These are phyloP conservation scores for Zeus faber DNA, from an alignment of 2,113 vertebrate species.

Conservation along the genomic window DNA sequence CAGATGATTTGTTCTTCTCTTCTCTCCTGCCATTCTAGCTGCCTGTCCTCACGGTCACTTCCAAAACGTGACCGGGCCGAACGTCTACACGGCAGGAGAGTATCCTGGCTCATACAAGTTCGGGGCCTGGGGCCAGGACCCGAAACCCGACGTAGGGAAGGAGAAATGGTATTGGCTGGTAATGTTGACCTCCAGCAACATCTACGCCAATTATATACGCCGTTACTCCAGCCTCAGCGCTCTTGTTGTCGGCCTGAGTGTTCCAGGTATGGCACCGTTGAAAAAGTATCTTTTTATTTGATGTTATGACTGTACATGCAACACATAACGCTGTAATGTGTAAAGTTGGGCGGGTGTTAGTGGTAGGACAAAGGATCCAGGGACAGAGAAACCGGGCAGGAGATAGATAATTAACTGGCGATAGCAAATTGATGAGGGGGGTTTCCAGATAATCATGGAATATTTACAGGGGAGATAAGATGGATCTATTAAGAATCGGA, in stretches of 20 bases:
- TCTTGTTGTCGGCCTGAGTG: slow-evolving; percentile 54
- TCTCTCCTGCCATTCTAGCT: slow-evolving; percentile 34
- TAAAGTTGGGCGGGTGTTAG: too few species aligned
- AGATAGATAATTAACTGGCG: too few species aligned
- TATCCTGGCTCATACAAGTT: slow-evolving; percentile 59
- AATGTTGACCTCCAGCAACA: slow-evolving; percentile 58
- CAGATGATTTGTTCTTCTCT: background rate
- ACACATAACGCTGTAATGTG: too few species aligned
- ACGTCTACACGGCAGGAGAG: slow-evolving; percentile 55
- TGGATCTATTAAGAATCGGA: too few species aligned
- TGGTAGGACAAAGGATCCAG: too few species aligned
- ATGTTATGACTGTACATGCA: too few species aligned
- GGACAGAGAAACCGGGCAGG: too few species aligned
- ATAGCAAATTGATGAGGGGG: too few species aligned
- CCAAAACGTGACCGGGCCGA: slow-evolving; percentile 49
- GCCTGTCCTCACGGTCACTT: slow-evolving; percentile 57
- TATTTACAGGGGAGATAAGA: too few species aligned
- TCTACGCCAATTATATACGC: slow-evolving; percentile 53
- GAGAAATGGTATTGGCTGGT: slow-evolving; percentile 71
- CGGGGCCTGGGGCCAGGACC: slow-evolving; percentile 75
- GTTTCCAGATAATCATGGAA: too few species aligned
- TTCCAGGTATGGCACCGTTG: slow-evolving; percentile 32
- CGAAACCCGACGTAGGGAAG: slow-evolving; percentile 63
- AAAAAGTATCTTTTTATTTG: too few species aligned
- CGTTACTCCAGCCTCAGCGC: slow-evolving; percentile 61